phyloP scores from a whole-genome alignment of 2,797 vertebrate genomes.

The Acipenser transmontanus region DNA sequence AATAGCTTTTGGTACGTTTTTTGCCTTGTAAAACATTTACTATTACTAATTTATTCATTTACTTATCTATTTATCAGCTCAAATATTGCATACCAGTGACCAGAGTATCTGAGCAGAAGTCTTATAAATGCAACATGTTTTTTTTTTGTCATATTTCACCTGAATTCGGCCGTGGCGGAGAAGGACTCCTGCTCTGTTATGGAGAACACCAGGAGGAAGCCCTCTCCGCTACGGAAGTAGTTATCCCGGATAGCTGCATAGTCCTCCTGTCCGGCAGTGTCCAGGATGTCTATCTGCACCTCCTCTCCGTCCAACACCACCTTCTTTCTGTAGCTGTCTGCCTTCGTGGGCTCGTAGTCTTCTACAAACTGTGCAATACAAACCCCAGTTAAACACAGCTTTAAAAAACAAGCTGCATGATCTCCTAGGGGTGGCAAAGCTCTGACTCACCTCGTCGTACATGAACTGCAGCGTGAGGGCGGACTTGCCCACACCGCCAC shows the following conservation, averaged over 20 bases:
- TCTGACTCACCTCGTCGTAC: constrained; percentile 71
- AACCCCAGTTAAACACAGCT: neutral
- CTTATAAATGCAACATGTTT: neutral
- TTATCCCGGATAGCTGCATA: constrained; percentile 95
- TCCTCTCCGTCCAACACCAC: constrained; percentile 96
- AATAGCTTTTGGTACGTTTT: no score
- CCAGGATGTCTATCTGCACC: constrained; percentile 95
- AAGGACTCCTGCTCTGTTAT: constrained; percentile 94
- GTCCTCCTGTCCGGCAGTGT: constrained; percentile 95
- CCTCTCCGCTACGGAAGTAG: constrained; percentile 94
- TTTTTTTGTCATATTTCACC: constrained; percentile 51
- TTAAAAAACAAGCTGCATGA: neutral
- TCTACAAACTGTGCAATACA: constrained; percentile 78
- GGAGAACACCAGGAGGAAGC: constrained; percentile 91
- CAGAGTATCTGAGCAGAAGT: no score
- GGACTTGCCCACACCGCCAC: constrained; percentile 92
- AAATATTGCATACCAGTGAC: no score
- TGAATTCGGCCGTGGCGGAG: constrained; percentile 81
- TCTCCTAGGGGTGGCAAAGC: neutral
- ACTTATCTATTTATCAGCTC: no score
- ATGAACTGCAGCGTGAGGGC: constrained; percentile 95
- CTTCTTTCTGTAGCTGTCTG: constrained; percentile 97
- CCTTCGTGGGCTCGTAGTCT: constrained; percentile 97
- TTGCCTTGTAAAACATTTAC: no score
- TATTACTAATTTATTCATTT: no score